Evolutionary conservation across 2,113 vertebrate genomes (phyloP), one percentile per base, ranked within the genome.

Genomic region (Cebus imitator): DNA sequence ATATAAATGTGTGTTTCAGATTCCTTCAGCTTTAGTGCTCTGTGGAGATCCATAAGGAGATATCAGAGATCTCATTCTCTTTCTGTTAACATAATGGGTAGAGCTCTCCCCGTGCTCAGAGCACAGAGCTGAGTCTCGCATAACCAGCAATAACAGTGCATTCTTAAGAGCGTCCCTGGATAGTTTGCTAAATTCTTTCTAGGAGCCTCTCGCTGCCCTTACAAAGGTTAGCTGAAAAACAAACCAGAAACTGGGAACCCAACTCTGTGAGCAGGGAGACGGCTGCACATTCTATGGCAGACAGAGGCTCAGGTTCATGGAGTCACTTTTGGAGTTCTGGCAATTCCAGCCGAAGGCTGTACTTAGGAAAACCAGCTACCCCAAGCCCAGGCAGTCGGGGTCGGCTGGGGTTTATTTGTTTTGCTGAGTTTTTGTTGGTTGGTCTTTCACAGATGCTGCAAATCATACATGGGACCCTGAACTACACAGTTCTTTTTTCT

Each of bases 391-490:
- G 30, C 9, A 18, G n/a, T 35, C 20, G 80, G 78, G 21, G 25
- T 43, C 40, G 43, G 66, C 35, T 27, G 55, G 40, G 40, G 4
- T 57, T 61, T 45, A 13, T 48, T 43, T 61, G 1, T 23, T 79
- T 68, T 70, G 2, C 48, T 50, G 9, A n/a, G 1, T 45, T 37
- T 55, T 25, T 40, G 11, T 37, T 92, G 25, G 5, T 8, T 68
- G 27, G 20, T 27, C 20, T 92, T 85, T 64, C 68, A 50, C 11
- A 87, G 32, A 68, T 7, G 6, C 61, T 76, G 17, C 16, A 52
- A 45, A 37, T 96, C 79, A 84, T 79, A 92, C 79, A 16, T 13
- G 8, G 81, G 57, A 95, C 73, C 75, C 57, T 55, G 35, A 92
- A 27, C 32, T 68, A 43, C 8, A 52, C 4, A 40, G 30, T 3